phyloP scores from a whole-genome alignment of 2,797 vertebrate genomes.

The Morus bassanus region DNA sequence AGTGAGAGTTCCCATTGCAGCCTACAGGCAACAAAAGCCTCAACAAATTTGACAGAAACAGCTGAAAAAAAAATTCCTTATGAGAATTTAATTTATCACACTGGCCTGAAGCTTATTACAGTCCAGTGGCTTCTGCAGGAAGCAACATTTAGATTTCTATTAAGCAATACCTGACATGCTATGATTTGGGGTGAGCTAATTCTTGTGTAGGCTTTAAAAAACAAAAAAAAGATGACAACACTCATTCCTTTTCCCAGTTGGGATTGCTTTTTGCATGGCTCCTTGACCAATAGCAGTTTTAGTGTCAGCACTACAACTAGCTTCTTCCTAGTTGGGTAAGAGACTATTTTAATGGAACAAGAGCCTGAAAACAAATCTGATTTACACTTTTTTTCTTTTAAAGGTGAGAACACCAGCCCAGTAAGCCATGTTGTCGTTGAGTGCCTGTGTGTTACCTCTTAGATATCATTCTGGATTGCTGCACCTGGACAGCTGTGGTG shows the following conservation, averaged over 20 bases:
- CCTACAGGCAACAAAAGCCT: not conserved
- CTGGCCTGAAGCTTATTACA: not conserved
- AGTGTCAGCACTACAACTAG: not conserved
- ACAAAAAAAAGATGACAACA: not conserved
- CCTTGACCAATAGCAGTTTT: not conserved
- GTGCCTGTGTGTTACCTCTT: conserved; percentile 6
- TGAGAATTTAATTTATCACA: not conserved
- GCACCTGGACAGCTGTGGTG: conserved; percentile 83
- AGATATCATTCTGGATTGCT: conserved; percentile 71
- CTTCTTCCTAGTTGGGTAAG: not conserved
- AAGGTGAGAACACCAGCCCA: conserved; percentile 71
- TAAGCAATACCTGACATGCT: not conserved
- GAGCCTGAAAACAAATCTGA: not conserved
- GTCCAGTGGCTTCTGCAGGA: not conserved
- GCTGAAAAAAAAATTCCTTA: not conserved
- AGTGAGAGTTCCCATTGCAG: not conserved
- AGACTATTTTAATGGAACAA: not conserved
- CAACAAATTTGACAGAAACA: not conserved
- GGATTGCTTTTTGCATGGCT: not conserved
- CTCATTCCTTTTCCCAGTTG: not conserved
- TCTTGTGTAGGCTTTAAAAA: not conserved
- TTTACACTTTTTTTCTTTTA: not conserved
- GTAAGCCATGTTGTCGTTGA: not conserved
- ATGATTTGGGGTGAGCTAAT: not conserved
- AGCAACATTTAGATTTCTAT: not conserved